These are phyloP conservation scores for Luehdorfia chinensis DNA, from an alignment of 1,140 invertebrate genomes.

Conservation along the genomic window DNA sequence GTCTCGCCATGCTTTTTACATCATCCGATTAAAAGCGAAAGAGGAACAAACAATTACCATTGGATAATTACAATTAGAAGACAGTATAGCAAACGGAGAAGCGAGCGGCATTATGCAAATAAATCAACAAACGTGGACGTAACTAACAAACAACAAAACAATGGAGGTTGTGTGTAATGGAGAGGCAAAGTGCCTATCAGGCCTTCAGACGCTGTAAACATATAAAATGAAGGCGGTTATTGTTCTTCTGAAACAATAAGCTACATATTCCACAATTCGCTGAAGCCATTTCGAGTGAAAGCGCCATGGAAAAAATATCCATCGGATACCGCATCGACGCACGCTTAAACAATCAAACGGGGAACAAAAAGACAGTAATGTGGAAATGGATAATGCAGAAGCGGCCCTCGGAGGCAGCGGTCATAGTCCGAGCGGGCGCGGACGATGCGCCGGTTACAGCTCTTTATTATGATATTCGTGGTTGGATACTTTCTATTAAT, in stretches of 20 bases:
- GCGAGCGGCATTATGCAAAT: conserved; percentile 15
- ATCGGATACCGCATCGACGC: conserved; percentile 71
- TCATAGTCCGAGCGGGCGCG: conserved; percentile 20
- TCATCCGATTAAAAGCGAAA: no score
- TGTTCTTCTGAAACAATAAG: conserved; percentile 73
- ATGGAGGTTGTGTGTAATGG: conserved; percentile 46
- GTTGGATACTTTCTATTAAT: no score
- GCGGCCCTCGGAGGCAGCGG: conserved; percentile 25
- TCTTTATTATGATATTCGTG: no score
- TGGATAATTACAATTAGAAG: conserved; percentile 18
- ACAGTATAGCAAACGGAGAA: conserved; percentile 16
- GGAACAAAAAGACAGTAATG: conserved; percentile 74
- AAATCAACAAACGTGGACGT: conserved; percentile 25
- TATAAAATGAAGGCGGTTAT: conserved; percentile 73
- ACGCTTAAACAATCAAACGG: conserved; percentile 75
- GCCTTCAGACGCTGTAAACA: conserved; percentile 72
- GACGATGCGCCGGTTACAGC: neutral
- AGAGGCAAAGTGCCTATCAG: conserved; percentile 66
- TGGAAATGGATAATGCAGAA: conserved; percentile 70
- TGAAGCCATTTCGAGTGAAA: conserved; percentile 71
- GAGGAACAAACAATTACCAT: conserved; percentile 8
- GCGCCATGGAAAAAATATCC: conserved; percentile 67
- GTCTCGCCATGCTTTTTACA: no score
- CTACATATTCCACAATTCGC: conserved; percentile 72
- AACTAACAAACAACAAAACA: conserved; percentile 40